Evolutionary conservation across 2,113 vertebrate species (phyloP).

Genomic region (Myotis yumanensis): DNA sequence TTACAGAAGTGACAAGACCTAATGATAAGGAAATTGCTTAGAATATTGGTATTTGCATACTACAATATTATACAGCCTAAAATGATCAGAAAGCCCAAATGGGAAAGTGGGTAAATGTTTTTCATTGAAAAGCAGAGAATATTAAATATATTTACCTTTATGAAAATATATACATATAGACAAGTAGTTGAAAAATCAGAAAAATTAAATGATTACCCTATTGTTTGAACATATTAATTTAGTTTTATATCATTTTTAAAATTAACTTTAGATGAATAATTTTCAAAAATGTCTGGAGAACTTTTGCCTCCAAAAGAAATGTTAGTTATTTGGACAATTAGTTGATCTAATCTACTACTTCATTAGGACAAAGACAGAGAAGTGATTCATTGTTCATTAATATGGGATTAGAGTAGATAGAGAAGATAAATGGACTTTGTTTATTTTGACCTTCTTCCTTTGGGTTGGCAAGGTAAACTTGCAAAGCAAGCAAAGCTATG

Average conservation of each 20-base stretch:
- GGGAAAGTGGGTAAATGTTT: background rate
- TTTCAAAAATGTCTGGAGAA: background rate
- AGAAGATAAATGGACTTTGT: background rate
- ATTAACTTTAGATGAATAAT: background rate
- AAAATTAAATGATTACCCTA: background rate
- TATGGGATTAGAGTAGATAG: background rate
- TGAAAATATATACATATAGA: background rate
- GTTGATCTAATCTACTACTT: background rate
- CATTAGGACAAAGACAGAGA: background rate
- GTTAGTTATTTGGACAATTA: background rate
- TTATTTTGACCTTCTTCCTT: background rate
- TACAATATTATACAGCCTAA: background rate
- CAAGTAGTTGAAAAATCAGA: background rate
- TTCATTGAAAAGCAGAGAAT: background rate
- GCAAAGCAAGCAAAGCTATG: background rate
- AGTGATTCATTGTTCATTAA: background rate
- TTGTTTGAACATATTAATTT: background rate
- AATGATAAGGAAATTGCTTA: background rate
- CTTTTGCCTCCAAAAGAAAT: background rate
- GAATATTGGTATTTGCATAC: background rate
- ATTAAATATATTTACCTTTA: background rate
- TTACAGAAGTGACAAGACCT: background rate
- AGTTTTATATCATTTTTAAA: background rate
- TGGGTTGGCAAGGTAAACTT: background rate
- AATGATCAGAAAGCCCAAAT: background rate